A percentile compares a stretch with the other conserved stretches of the same genome.
phyloP scores from a whole-genome alignment of 30 jellyfish, hydroid and myxozoan genomes.

The Sanderia malayensis region DNA sequence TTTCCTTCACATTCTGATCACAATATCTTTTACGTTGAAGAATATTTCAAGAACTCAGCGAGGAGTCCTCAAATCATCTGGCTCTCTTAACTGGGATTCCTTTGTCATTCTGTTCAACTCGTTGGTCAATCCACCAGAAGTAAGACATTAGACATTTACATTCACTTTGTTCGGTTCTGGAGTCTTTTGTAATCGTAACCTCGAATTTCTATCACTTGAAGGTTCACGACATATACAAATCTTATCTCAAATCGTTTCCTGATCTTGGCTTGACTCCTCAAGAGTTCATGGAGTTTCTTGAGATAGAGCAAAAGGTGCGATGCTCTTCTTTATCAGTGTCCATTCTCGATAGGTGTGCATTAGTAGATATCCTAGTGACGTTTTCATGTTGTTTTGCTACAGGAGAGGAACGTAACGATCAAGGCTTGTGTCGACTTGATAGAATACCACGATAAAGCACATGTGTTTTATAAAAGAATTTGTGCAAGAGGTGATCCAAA shows the following conservation, averaged over 20 bases:
- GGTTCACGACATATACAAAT: constrained; percentile 62
- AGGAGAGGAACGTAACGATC: constrained; percentile 54
- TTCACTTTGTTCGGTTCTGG: no score
- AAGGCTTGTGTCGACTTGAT: constrained; percentile 59
- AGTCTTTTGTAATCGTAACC: no score
- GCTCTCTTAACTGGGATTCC: constrained; percentile 68
- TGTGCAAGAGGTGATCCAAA: constrained; percentile 82
- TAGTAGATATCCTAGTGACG: no score
- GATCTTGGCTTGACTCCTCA: constrained; percentile 78
- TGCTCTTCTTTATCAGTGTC: no score
- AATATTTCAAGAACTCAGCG: constrained; percentile 64
- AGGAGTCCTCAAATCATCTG: constrained; percentile 40
- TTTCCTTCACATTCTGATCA: no score
- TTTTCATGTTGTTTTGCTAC: neutral
- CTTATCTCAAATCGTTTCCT: constrained; percentile 51
- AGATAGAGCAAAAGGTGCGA: constrained; percentile 68
- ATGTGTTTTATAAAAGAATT: constrained; percentile 53
- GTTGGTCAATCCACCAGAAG: constrained; percentile 61
- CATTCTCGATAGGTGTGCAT: no score
- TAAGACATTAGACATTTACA: no score
- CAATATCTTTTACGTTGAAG: constrained; percentile 15
- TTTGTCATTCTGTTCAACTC: constrained; percentile 64
- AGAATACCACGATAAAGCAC: constrained; percentile 70
- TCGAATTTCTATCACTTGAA: neutral
- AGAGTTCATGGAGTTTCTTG: constrained; percentile 59